Percentiles rank a stretch among this genome's conserved stretches.
These are phyloP conservation scores for Parapsyche elsis DNA, from an alignment of 1,140 invertebrate species.

Conservation along the genomic window DNA sequence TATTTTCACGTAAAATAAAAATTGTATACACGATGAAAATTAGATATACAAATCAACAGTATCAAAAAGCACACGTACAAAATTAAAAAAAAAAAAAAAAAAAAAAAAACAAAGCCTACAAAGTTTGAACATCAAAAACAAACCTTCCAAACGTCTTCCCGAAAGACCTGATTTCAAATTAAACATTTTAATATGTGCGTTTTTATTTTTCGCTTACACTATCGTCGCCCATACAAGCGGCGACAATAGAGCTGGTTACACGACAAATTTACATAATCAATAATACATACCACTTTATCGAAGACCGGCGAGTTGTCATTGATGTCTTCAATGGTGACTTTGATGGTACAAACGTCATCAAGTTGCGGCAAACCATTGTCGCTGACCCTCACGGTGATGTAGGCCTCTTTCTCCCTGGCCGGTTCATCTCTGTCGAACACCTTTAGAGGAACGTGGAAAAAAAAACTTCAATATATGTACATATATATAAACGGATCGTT, in stretches of 20 bases:
- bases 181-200: not conserved
- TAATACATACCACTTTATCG: constrained; percentile 76
- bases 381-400: constrained; percentile 78
- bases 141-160: constrained; percentile 75
- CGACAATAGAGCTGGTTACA: no score
- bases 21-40: no score
- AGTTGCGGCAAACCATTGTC: constrained; percentile 87
- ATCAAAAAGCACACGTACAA: no score
- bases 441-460: constrained; percentile 62
- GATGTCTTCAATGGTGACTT: constrained; percentile 86
- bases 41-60: no score
- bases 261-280: not conserved
- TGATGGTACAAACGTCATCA: constrained; percentile 89
- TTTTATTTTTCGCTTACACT: no score
- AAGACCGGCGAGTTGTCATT: constrained; percentile 90
- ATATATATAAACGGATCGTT: not conserved
- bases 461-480: constrained; percentile 1
- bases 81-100: no score
- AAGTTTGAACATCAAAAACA: constrained; percentile 59
- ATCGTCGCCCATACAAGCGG: no score
- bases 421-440: constrained; percentile 88
- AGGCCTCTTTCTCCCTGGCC: constrained; percentile 83
- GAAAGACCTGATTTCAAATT: constrained; percentile 70
- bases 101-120: not conserved
- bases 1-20: no score